phyloP scores from a whole-genome alignment of 1,140 invertebrate species.

The Drosophila micromelanica region DNA sequence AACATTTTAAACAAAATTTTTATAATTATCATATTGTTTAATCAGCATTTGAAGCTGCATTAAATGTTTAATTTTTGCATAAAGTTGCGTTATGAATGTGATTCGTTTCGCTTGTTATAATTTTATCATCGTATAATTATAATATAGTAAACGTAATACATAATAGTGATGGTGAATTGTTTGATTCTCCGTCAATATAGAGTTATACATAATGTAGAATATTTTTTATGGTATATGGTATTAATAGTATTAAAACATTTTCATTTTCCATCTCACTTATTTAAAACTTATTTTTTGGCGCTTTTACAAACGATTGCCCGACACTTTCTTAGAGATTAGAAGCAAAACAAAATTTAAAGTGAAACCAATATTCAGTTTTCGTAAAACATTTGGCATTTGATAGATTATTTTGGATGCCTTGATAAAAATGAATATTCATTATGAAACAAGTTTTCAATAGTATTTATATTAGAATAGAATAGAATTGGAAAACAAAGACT shows the following conservation, averaged over 20 bases:
- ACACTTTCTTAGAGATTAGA: conserved; percentile 8
- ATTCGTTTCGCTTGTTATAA: conserved; percentile 61
- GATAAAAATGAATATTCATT: conserved; percentile 14
- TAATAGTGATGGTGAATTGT: conserved; percentile 59
- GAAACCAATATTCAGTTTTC: conserved; percentile 12
- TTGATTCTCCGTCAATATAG: conserved; percentile 33
- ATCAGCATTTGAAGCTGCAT: conserved; percentile 35
- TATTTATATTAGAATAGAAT: neutral
- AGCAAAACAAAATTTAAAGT: conserved; percentile 6
- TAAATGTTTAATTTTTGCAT: conserved; percentile 52
- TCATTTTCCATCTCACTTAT: conserved; percentile 26
- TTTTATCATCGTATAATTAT: conserved; percentile 57
- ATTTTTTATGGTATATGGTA: conserved; percentile 67
- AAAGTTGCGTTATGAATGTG: conserved; percentile 62
- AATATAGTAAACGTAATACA: conserved; percentile 73
- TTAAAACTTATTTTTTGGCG: conserved; percentile 41
- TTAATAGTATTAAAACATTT: conserved; percentile 51
- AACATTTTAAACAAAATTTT: neutral
- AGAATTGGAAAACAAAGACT: conserved; percentile 15
- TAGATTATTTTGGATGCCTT: neutral
- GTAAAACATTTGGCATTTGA: neutral
- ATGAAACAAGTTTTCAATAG: conserved; percentile 9
- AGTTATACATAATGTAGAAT: conserved; percentile 66
- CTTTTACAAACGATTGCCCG: conserved; percentile 20
- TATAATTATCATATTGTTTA: conserved; percentile 24